Evolutionary conservation across 1,140 invertebrate species (phyloP), one percentile per base, ranked within the genome.

Genomic region (Drosophila littoralis): DNA sequence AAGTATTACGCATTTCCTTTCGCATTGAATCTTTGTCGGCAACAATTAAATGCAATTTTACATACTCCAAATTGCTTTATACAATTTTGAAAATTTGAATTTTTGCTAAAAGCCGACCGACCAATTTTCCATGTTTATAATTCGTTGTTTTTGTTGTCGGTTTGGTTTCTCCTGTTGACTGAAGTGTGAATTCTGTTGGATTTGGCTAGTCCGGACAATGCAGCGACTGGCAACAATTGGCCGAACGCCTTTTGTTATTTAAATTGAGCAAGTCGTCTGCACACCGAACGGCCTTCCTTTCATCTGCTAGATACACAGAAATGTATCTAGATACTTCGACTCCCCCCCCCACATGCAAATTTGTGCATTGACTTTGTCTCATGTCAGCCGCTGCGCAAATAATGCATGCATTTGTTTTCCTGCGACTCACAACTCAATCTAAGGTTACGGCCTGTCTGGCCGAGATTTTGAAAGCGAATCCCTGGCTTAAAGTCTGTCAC

Each of bases 21-120:
- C 54, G 64, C 54, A 70, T 68, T 77, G 57, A 73, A 54, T 82
- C 82, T 79, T 86, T 85, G 82, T 79, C 82, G 82, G 82, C 57
- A 83, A 88, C 83, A 89, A 88, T 88, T 88, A 88, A 88, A 89
- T 88, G 83, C 79, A 83, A 83, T 88, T 88, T 88, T 88, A 88
- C 83, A 88, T 88, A 89, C 83, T 77, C 60, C 71, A 89, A 88
- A 86, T 82, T 85, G 75, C 75, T 86, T 86, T 85, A 85, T 81
- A 86, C 78, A 85, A 86, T 85, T 85, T 85, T 73, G 68, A 70
- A 68, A 68, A 70, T 86, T 88, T 75, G 68, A 67, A 79, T 86
- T 81, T 75, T 78, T 70, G 64, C 71, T 52, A 75, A 65, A 63
- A 78, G 63, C 60, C 51, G 59, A 13, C 22, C 51, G 45, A 7